phyloP scores from a whole-genome alignment of 2,888 invertebrate genomes.

The Synergus umbraculus region DNA sequence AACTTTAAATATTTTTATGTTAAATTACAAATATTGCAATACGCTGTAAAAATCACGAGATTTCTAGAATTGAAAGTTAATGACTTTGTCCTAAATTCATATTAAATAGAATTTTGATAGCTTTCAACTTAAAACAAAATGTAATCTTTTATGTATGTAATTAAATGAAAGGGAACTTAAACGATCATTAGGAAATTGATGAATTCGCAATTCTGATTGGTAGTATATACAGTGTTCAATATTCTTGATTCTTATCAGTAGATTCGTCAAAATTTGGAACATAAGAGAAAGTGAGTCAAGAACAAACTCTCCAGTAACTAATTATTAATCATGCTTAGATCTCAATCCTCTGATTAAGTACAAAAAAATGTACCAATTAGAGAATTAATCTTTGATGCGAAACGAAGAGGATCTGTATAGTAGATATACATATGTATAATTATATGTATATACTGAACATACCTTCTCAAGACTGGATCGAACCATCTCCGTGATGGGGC shows the following conservation, averaged over 20 bases:
- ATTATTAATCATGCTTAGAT: background rate
- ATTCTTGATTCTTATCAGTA: background rate
- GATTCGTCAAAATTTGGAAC: background rate
- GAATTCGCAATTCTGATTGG: too few species aligned
- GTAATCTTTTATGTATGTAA: too few species aligned
- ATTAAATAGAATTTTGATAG: too few species aligned
- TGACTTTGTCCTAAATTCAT: too few species aligned
- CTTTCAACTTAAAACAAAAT: too few species aligned
- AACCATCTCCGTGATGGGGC: constrained; percentile 92
- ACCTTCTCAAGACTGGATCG: constrained; percentile 87
- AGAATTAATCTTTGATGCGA: constrained; percentile 10
- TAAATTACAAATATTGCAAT: background rate
- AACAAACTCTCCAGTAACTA: background rate
- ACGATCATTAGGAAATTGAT: too few species aligned
- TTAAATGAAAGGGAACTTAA: too few species aligned
- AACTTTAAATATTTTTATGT: too few species aligned
- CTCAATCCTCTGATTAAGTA: background rate
- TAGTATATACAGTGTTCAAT: background rate
- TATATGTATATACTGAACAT: background rate
- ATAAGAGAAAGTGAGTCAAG: background rate
- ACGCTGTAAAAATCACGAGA: too few species aligned
- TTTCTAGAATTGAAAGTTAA: too few species aligned
- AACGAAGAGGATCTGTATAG: background rate
- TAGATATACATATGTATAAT: too few species aligned
- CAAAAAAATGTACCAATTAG: background rate